phyloP scores from a whole-genome alignment of 1,140 invertebrate species.

The Hestina assimilis region DNA sequence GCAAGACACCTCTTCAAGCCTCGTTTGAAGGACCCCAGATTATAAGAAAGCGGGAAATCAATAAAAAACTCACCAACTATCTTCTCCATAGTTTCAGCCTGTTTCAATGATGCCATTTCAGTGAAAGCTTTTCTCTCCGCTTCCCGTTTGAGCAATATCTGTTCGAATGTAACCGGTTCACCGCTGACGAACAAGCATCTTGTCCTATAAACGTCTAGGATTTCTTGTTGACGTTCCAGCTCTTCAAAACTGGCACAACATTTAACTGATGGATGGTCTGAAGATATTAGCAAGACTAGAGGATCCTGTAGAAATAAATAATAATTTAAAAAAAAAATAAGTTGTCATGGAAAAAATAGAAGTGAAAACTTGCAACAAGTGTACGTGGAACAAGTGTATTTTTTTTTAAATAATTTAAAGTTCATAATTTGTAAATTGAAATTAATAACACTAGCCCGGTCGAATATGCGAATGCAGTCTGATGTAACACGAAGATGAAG shows the following conservation, averaged over 20 bases:
- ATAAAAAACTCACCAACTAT: conserved; percentile 57
- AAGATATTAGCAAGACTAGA: conserved; percentile 76
- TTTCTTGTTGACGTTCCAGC: conserved; percentile 74
- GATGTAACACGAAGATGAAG: too few relatives aligned
- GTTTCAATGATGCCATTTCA: conserved; percentile 72
- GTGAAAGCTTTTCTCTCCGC: conserved; percentile 71
- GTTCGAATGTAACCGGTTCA: conserved; percentile 64
- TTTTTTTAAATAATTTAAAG: too few relatives aligned
- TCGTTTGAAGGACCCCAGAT: too few relatives aligned
- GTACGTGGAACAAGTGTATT: too few relatives aligned
- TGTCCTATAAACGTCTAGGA: conserved; percentile 76
- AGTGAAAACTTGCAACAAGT: too few relatives aligned
- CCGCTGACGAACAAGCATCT: conserved; percentile 72
- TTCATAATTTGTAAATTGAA: too few relatives aligned
- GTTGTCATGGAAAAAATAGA: too few relatives aligned
- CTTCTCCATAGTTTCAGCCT: conserved; percentile 75
- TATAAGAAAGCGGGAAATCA: not conserved
- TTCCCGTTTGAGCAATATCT: conserved; percentile 65
- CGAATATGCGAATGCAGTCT: too few relatives aligned
- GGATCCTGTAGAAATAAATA: conserved; percentile 68
- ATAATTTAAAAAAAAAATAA: not conserved
- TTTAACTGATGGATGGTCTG: conserved; percentile 76
- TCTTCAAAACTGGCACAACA: conserved; percentile 79
- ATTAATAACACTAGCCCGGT: too few relatives aligned
- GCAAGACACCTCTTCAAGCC: too few relatives aligned